Evolutionary conservation across 2,888 invertebrate genomes (phyloP).

Genomic region (Lottia gigantea): DNA sequence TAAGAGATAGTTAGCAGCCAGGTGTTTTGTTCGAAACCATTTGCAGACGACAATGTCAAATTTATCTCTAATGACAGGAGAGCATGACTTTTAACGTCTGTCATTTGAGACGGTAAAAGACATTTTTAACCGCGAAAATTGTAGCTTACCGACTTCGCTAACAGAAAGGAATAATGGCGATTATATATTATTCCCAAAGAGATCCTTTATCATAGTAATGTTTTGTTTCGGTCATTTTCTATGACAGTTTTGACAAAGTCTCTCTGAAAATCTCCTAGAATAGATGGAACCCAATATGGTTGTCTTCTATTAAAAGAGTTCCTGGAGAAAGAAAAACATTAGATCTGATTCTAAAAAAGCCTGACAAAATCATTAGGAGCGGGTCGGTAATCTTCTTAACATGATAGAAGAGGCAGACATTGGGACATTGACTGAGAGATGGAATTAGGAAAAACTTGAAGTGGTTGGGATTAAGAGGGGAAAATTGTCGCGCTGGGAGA

Average conservation of each 20-base stretch:
- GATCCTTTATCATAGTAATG: too few relatives aligned
- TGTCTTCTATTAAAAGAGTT: too few relatives aligned
- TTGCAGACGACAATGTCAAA: not conserved
- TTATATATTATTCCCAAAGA: too few relatives aligned
- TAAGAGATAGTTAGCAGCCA: not conserved
- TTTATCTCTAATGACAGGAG: not conserved
- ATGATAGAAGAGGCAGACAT: slow-evolving; percentile 2
- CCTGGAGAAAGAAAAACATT: not conserved
- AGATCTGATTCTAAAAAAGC: not conserved
- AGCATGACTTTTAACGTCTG: slow-evolving; percentile 4
- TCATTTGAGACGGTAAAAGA: not conserved
- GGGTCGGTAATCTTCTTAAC: slow-evolving; percentile 5
- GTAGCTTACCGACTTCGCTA: too few relatives aligned
- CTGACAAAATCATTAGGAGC: slow-evolving; percentile 4
- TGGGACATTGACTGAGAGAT: slow-evolving; percentile 2
- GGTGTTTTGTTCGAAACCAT: slow-evolving; percentile 1
- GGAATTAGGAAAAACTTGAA: slow-evolving; percentile 10
- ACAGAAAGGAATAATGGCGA: too few relatives aligned
- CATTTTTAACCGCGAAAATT: too few relatives aligned
- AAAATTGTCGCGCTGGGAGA: slow-evolving; percentile 11
- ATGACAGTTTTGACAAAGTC: too few relatives aligned
- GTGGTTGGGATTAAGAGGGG: not conserved
- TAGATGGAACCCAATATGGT: too few relatives aligned
- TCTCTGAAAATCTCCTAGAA: too few relatives aligned
- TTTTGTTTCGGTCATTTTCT: too few relatives aligned